A percentile compares a stretch with the other conserved stretches of the same genome.
Conservation (phyloP, 2,113 vertebrate genomes). For the Patagioenas fasciata region DNA sequence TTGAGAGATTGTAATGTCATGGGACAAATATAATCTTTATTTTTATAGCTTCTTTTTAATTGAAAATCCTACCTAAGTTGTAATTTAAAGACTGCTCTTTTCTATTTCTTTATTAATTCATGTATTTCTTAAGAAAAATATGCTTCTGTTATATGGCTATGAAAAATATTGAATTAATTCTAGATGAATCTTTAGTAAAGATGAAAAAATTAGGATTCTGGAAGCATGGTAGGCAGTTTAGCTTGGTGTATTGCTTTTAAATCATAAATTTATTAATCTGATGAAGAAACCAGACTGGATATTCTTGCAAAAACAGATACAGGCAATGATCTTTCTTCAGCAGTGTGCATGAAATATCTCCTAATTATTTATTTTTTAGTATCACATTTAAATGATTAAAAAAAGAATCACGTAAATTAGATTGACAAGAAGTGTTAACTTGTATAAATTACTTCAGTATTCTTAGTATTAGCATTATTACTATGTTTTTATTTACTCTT, state of each 20-base stretch:
- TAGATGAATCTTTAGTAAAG: background rate
- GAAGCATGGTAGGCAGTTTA: background rate
- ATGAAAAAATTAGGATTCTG: background rate
- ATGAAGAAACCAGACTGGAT: background rate
- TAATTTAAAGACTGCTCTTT: background rate
- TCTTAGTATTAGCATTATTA: background rate
- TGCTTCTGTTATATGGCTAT: background rate
- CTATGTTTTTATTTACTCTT: background rate
- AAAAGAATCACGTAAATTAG: background rate
- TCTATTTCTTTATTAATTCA: background rate
- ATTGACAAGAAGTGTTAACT: background rate
- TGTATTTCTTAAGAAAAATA: background rate
- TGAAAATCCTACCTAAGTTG: background rate
- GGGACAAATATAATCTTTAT: conserved; percentile 1
- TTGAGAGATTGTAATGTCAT: background rate
- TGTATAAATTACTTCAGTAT: background rate
- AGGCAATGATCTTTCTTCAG: background rate
- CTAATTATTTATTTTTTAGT: background rate
- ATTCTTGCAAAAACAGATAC: background rate
- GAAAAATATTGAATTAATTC: background rate
- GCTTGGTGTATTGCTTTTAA: background rate
- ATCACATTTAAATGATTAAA: background rate
- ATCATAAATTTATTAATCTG: background rate
- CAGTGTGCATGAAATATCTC: background rate
- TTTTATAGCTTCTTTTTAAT: background rate